Conservation (phyloP, 2,888 invertebrate genomes). For the Synergus japonicus region DNA sequence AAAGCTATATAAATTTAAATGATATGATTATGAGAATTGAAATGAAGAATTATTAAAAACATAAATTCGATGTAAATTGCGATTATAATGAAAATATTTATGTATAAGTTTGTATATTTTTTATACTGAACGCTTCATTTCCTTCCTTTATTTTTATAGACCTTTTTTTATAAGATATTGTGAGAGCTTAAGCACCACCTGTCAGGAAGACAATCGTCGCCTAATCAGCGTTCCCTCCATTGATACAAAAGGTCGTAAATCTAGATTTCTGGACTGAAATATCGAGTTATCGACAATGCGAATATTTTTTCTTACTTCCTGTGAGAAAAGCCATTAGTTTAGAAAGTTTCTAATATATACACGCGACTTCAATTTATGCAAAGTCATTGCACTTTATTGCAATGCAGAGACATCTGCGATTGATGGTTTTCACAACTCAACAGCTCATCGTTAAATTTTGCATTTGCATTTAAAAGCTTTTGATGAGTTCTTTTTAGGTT, state of each 20-base stretch:
- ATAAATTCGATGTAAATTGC: background rate
- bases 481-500: too few species aligned
- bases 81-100: background rate
- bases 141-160: conserved; percentile 10
- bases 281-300: background rate
- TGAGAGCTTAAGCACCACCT: background rate
- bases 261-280: background rate
- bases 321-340: background rate
- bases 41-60: too few species aligned
- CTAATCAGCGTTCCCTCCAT: conserved; percentile 1
- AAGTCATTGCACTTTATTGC: conserved; percentile 15
- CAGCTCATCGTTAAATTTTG: background rate
- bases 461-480: background rate
- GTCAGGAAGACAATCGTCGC: background rate
- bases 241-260: conserved; percentile 22
- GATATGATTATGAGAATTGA: too few species aligned
- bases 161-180: background rate
- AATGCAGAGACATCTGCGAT: conserved; percentile 2
- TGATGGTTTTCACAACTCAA: conserved; percentile 5
- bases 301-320: conserved; percentile 17
- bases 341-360: conserved; percentile 11
- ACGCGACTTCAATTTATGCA: background rate
- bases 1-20: background rate
- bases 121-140: conserved; percentile 5
- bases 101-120: background rate